Evolutionary conservation across 2,888 invertebrate genomes (phyloP), one percentile per base, ranked within the genome.

Genomic region (Leptinotarsa tumamoca): DNA sequence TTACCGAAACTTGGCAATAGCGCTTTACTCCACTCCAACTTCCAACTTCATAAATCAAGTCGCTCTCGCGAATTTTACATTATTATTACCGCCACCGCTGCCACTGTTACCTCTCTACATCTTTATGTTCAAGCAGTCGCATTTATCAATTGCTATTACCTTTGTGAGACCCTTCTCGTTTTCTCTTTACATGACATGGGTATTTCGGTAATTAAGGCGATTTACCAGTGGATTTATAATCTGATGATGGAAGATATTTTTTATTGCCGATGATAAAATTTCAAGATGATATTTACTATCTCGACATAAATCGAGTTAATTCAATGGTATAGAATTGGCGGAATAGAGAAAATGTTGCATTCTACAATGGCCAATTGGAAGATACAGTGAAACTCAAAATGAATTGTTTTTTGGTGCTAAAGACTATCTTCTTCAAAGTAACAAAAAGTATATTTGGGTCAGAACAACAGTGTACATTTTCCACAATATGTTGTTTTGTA

Each of bases 1-100:
- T 49, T 61, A 50, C 18, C n/a, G 67, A 67, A 33, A 66, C 54
- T 67, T 67, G 75, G 75, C 75, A 71, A 75, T 43, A n/a, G 63
- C 63, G 63, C 75, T 27, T 18, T 23, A 71, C 51, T 33, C 49
- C 18, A 27, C 56, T 71, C 67, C 58, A 66, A 71, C 61, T 78
- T 75, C 76, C 77, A 71, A 80, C 81, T 81, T 78, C 80, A 80
- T 82, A 80, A 81, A 81, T 79, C 81, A 80, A 76, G 75, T 72
- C 75, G 67, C 50, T 79, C 79, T 74, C 77, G 72, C 78, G 79
- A 80, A 79, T 81, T 80, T 75, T 78, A 78, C 79, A 81, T 79
- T 80, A 79, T 79, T 80, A 80, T 79, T 78, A 76, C 76, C 67
- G 70, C 78, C 74, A 67, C 76, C 76, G 73, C 63, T 78, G 76